phyloP scores from a whole-genome alignment of 2,888 invertebrate genomes.

The Beris morrisii region DNA sequence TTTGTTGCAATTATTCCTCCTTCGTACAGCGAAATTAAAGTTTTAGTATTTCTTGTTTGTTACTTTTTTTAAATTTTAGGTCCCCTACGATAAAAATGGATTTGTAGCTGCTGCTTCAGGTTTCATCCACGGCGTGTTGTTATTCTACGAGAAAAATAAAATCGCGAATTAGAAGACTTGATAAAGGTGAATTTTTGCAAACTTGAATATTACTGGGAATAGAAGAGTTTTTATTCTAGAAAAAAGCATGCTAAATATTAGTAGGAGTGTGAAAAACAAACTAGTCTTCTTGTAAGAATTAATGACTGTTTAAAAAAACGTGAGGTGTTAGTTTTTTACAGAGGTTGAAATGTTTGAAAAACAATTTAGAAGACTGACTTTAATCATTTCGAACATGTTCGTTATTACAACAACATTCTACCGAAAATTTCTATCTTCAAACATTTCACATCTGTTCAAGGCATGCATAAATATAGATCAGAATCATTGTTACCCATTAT shows the following conservation, averaged over 20 bases:
- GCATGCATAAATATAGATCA: slow-evolving; percentile 37
- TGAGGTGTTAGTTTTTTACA: no score
- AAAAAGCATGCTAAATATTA: no score
- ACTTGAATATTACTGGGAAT: neutral
- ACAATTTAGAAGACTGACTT: no score
- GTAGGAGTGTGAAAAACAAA: no score
- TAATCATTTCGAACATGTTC: no score
- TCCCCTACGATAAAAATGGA: slow-evolving; percentile 55
- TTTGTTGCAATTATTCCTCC: no score
- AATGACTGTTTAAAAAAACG: no score
- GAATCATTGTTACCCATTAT: slow-evolving; percentile 54
- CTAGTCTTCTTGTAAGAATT: no score
- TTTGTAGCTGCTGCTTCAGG: slow-evolving; percentile 56
- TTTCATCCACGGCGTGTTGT: slow-evolving; percentile 56
- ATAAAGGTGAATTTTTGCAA: neutral
- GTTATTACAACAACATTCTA: no score
- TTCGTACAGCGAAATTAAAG: neutral
- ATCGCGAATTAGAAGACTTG: neutral
- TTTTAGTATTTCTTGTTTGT: slow-evolving; percentile 14
- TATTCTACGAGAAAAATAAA: slow-evolving; percentile 43
- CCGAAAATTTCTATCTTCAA: slow-evolving; percentile 6
- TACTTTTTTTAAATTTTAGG: slow-evolving; percentile 30
- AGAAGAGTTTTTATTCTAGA: no score
- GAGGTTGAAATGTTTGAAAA: no score
- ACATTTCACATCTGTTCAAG: slow-evolving; percentile 17